These are phyloP conservation scores for Apoderus coryli DNA, from an alignment of 2,888 invertebrate species.

Conservation along the genomic window DNA sequence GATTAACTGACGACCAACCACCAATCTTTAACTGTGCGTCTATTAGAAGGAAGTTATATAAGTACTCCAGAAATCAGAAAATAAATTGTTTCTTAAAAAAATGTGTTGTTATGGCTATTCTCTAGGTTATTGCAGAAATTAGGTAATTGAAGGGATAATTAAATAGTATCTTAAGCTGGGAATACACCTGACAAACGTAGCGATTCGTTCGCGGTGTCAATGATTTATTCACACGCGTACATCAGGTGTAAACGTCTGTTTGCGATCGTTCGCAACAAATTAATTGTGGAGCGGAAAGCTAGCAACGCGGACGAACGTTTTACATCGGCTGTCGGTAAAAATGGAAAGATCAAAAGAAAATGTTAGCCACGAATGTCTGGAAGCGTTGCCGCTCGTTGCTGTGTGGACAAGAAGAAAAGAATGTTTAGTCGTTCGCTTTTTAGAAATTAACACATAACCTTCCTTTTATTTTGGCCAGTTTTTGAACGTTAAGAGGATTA, in stretches of 20 bases:
- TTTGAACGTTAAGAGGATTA: conserved; percentile 2
- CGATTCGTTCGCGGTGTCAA: too few relatives aligned
- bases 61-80: too few relatives aligned
- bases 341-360: conserved; percentile 4
- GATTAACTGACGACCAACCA: too few relatives aligned
- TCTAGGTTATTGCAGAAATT: too few relatives aligned
- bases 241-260: conserved; percentile 1
- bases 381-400: not conserved
- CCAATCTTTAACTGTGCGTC: too few relatives aligned
- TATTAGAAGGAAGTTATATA: too few relatives aligned
- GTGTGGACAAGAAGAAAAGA: not conserved
- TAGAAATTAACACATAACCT: conserved; percentile 3
- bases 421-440: not conserved
- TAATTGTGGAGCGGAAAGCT: conserved; percentile 1
- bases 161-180: too few relatives aligned
- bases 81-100: too few relatives aligned
- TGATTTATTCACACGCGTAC: too few relatives aligned
- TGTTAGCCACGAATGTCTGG: conserved; percentile 4
- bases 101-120: too few relatives aligned
- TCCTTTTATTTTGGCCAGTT: not conserved
- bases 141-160: too few relatives aligned
- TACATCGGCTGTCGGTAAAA: conserved; percentile 1
- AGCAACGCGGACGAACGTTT: conserved; percentile 3
- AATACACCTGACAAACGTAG: too few relatives aligned
- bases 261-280: conserved; percentile 1